Conservation (phyloP, 2,888 invertebrate genomes). For the Drosophila prostipennis region DNA sequence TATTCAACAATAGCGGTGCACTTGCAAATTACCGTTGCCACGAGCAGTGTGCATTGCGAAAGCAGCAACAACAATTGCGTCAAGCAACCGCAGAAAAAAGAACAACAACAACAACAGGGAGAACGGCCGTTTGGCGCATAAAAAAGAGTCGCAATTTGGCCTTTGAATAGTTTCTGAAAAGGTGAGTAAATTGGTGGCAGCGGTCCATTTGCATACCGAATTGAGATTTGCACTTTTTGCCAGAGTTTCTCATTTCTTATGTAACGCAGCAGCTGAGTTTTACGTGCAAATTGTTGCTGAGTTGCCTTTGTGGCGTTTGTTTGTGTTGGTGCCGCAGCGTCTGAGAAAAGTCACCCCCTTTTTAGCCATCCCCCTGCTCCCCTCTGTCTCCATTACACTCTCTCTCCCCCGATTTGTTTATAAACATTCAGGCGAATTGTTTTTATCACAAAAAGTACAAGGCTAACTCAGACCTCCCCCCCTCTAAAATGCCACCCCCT, state of each 20-base stretch:
- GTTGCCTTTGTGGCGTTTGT: neutral
- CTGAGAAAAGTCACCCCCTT: conserved; percentile 8
- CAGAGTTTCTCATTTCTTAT: conserved; percentile 40
- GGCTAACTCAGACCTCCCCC: conserved; percentile 9
- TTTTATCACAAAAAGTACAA: conserved; percentile 33
- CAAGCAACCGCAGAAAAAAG: neutral
- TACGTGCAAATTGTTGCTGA: conserved; percentile 44
- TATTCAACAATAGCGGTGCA: conserved; percentile 11
- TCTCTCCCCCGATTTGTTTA: conserved; percentile 55
- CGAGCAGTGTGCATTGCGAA: neutral
- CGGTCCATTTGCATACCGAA: conserved; percentile 9
- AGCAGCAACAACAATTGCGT: neutral
- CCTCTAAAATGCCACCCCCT: no score
- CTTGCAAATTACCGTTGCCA: conserved; percentile 1
- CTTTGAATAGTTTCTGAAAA: conserved; percentile 28
- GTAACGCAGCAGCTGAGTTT: conserved; percentile 38
- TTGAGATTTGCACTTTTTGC: conserved; percentile 2
- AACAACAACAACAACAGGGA: conserved; percentile 3
- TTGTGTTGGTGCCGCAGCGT: conserved; percentile 24
- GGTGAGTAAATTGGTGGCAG: conserved; percentile 30
- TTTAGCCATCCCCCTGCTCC: no score
- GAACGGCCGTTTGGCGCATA: conserved; percentile 3
- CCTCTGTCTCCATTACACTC: neutral
- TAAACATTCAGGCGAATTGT: conserved; percentile 50
- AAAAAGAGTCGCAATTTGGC: conserved; percentile 27